A percentile compares a stretch with the other conserved stretches of the same genome.
Conservation (phyloP, 2,113 vertebrate species). For the Campylomormyrus tamandua region DNA sequence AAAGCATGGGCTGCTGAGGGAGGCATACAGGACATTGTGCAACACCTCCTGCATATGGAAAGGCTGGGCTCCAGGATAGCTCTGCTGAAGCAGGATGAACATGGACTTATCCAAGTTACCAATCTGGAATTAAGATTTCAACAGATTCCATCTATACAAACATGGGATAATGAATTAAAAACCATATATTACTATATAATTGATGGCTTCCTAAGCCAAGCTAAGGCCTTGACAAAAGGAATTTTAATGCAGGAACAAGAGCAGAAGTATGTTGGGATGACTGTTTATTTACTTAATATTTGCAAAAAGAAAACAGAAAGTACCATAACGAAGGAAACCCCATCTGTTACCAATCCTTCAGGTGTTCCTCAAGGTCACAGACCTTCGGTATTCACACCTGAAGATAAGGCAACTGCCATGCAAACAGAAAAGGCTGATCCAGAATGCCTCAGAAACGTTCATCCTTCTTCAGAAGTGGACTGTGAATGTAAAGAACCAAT, state of each 20-base stretch:
- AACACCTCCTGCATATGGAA: background rate
- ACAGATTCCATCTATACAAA: slow-evolving; percentile 45
- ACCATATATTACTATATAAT: slow-evolving; percentile 71
- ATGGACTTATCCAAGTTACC: slow-evolving; percentile 48
- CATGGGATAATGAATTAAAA: slow-evolving; percentile 56
- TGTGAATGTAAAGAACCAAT: background rate
- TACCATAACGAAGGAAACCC: background rate
- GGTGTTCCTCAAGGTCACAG: background rate
- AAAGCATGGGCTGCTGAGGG: slow-evolving; percentile 75
- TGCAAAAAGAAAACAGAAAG: background rate
- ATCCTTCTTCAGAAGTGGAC: background rate
- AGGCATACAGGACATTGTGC: slow-evolving; percentile 62
- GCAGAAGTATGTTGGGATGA: slow-evolving; percentile 48
- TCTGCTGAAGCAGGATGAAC: slow-evolving; percentile 70
- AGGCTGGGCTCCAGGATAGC: slow-evolving; percentile 56
- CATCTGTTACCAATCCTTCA: background rate
- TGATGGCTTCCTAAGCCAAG: slow-evolving; percentile 71
- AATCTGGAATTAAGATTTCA: slow-evolving; percentile 57
- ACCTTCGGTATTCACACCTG: background rate
- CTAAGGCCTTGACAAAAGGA: slow-evolving; percentile 71
- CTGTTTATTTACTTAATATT: slow-evolving; percentile 73
- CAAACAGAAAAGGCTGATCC: background rate
- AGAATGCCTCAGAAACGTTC: background rate
- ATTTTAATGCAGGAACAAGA: slow-evolving; percentile 75
- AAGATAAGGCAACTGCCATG: background rate